Base-by-base conservation (phyloP, 2,797 vertebrate species). In the Hydrocynus forskahlii region DNA sequence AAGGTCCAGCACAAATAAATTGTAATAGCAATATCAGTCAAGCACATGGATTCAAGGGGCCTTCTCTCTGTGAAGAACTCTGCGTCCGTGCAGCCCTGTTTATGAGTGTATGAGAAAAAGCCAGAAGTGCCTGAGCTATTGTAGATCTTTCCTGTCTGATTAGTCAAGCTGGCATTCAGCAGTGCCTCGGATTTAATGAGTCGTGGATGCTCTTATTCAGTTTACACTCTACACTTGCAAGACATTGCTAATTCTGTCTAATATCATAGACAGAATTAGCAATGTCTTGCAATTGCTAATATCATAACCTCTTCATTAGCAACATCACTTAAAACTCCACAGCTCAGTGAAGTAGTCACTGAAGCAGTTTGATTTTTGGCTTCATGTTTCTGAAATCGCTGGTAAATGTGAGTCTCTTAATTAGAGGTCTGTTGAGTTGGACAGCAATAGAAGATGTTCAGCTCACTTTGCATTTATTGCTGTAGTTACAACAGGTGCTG, bases 11-110 rank as follows among this genome's bases (percentile, higher is more conserved):
- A 38, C 52, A 52, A 59, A 78, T 45, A 25, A 72, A 43, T 23
- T 82, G 59, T 73, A 76, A 54, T 29, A 38, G 50, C 50, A 52
- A 35, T 48, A 64, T 67, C 69, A 82, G 73, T 78, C 67, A 67
- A 14, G 50, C 38, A 19, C 7, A 23, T 63, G 67, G 23, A 63
- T 71, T 40, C 13, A 59, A 62, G 10, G 63, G 67, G 7, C 4
- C 9, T 17, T 76, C 43, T 40, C 19, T 71, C 67, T 40, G 66
- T 76, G 75, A 52, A 35, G n/a, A n/a, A 14, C 48, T 59, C 74
- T 29, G 57, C 64, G 45, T 45, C 17, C 55, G 76, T 71, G 40
- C 52, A 35, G 50, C 12, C 67, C 43, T 52, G 48, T 52, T 13
- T 52, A 54, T 69, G 66, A 60, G 50, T 14, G 13, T 21, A 2